A percentile compares a stretch with the other conserved stretches of the same genome.
phyloP scores from a whole-genome alignment of 2,797 vertebrate genomes.

The Eutrigla gurnardus region DNA sequence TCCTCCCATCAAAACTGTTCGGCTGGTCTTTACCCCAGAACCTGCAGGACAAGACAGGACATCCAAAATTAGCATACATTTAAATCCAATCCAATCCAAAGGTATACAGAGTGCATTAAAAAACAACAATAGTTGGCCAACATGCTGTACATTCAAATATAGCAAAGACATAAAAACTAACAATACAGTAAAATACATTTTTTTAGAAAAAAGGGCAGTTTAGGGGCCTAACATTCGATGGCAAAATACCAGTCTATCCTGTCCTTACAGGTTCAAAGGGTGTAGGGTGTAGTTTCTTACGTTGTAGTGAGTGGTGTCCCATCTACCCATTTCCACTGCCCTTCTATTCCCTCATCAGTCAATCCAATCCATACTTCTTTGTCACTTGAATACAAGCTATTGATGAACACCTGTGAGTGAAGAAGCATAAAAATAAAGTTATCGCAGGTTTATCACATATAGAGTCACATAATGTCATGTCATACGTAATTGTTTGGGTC shows the following conservation, averaged over 20 bases:
- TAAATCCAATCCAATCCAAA: no score
- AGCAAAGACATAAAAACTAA: no score
- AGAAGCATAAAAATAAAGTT: background rate
- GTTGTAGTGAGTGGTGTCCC: conserved; percentile 34
- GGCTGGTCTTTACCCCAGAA: conserved; percentile 72
- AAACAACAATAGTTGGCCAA: no score
- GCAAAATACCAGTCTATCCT: background rate
- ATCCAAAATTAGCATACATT: background rate
- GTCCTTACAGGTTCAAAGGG: background rate
- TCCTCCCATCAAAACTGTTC: conserved; percentile 60
- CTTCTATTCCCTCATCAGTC: conserved; percentile 63
- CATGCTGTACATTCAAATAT: no score
- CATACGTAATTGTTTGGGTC: background rate
- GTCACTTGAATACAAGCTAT: conserved; percentile 47
- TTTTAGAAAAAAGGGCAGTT: no score
- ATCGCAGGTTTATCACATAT: background rate
- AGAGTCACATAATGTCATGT: background rate
- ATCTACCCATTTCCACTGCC: conserved; percentile 73
- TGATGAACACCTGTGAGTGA: conserved; percentile 58
- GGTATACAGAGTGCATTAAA: no score
- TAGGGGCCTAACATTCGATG: no score
- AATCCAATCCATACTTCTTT: conserved; percentile 75
- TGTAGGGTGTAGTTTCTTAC: conserved; percentile 47
- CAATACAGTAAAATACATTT: no score
- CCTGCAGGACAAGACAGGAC: conserved; percentile 34